Evolutionary conservation across 1,140 invertebrate species (phyloP).

Genomic region (Frieseomelitta varia): DNA sequence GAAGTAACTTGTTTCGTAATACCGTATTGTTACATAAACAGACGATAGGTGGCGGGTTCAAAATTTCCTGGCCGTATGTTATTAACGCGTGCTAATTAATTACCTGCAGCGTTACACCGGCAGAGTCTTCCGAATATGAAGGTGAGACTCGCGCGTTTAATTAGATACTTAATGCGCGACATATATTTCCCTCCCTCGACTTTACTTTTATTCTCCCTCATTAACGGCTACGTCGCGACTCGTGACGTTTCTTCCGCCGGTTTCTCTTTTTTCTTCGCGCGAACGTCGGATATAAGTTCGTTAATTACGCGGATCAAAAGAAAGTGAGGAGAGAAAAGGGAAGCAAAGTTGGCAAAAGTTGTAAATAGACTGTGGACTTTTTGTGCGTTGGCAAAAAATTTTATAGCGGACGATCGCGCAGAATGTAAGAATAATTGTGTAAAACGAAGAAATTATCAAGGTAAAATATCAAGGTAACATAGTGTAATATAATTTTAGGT

Average conservation of each 20-base stretch:
- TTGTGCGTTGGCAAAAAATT: too few species aligned
- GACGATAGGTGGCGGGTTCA: constrained; percentile 56
- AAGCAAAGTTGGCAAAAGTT: background rate
- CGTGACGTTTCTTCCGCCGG: background rate
- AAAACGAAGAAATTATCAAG: too few species aligned
- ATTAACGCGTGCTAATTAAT: constrained; percentile 39
- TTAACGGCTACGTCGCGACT: background rate
- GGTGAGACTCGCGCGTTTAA: background rate
- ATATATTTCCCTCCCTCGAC: background rate
- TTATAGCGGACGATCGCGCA: too few species aligned
- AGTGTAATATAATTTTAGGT: too few species aligned
- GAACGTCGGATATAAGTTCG: background rate
- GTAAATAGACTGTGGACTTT: too few species aligned
- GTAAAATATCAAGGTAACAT: too few species aligned
- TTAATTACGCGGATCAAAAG: background rate
- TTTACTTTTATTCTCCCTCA: background rate
- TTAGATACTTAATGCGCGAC: background rate
- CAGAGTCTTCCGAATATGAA: background rate
- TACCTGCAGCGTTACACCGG: background rate
- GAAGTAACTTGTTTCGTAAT: constrained; percentile 62
- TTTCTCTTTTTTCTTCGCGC: too few species aligned
- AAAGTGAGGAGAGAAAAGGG: background rate
- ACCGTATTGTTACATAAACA: constrained; percentile 55
- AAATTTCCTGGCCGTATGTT: constrained; percentile 52
- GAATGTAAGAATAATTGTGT: too few species aligned